These are phyloP conservation scores for Gadopsis marmoratus DNA, from an alignment of 2,797 vertebrate species.

Conservation along the genomic window DNA sequence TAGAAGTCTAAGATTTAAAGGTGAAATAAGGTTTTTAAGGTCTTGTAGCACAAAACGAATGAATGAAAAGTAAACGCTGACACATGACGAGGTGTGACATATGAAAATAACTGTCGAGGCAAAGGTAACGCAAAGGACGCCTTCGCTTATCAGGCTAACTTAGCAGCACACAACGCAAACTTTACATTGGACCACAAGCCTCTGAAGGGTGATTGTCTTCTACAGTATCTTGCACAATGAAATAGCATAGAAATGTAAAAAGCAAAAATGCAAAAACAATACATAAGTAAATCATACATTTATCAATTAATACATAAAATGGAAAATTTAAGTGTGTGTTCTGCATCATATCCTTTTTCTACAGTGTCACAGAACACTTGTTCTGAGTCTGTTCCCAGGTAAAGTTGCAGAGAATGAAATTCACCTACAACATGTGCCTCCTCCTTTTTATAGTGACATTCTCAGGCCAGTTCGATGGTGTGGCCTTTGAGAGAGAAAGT, in stretches of 20 bases:
- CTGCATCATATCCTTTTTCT: neutral
- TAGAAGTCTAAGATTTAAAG: neutral
- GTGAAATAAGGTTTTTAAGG: neutral
- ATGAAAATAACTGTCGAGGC: no score
- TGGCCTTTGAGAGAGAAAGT: slow-evolving; percentile 7
- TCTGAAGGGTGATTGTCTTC: no score
- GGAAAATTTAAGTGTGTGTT: neutral
- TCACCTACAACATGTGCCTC: neutral
- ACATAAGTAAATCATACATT: no score
- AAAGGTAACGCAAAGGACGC: no score
- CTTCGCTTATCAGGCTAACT: no score
- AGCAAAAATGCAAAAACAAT: no score
- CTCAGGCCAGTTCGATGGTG: neutral
- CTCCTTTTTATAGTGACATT: neutral
- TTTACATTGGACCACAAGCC: no score
- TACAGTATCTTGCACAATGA: no score
- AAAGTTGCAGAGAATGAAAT: neutral
- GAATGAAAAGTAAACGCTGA: neutral
- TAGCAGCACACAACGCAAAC: no score
- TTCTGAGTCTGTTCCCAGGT: neutral
- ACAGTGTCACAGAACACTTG: neutral
- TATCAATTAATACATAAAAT: no score
- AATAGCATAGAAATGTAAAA: no score
- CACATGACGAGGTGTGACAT: neutral
- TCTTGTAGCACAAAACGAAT: neutral